phyloP scores from a whole-genome alignment of 2,113 vertebrate genomes.

The Genyomyrus donnyi region DNA sequence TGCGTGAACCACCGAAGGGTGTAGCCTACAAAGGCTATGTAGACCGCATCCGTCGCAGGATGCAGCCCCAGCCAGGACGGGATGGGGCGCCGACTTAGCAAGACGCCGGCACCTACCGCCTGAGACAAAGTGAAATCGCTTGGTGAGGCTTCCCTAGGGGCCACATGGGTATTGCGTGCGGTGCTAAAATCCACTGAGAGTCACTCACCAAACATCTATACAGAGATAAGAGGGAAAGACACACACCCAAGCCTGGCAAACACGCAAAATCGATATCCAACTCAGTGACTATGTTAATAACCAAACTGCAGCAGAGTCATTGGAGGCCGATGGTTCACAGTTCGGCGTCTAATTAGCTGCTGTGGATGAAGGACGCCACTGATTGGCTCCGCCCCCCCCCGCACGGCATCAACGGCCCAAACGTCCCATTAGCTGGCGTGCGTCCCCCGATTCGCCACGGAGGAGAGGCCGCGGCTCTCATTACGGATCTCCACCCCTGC shows the following conservation, averaged over 20 bases:
- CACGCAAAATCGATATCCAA: neutral
- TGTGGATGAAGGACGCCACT: constrained; percentile 51
- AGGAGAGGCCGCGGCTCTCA: constrained; percentile 48
- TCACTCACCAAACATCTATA: neutral
- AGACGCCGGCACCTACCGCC: neutral
- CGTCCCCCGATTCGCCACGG: constrained; percentile 41
- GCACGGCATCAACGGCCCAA: constrained; percentile 52
- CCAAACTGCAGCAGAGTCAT: neutral
- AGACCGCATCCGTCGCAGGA: neutral
- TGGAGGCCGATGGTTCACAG: neutral
- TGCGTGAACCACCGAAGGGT: neutral
- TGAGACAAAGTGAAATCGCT: neutral
- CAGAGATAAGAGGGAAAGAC: neutral
- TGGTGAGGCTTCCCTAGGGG: neutral
- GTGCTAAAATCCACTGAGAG: neutral
- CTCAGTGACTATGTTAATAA: neutral
- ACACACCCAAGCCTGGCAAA: neutral
- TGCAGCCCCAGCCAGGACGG: neutral
- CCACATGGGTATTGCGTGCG: neutral
- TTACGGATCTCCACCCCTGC: constrained; percentile 60
- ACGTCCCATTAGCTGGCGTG: constrained; percentile 58
- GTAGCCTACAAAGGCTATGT: neutral
- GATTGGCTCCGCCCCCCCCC: neutral
- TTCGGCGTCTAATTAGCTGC: constrained; percentile 66
- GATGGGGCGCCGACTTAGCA: neutral